Base-by-base conservation (phyloP, 2,888 invertebrate species). In the Koerneria pararmatus region DNA sequence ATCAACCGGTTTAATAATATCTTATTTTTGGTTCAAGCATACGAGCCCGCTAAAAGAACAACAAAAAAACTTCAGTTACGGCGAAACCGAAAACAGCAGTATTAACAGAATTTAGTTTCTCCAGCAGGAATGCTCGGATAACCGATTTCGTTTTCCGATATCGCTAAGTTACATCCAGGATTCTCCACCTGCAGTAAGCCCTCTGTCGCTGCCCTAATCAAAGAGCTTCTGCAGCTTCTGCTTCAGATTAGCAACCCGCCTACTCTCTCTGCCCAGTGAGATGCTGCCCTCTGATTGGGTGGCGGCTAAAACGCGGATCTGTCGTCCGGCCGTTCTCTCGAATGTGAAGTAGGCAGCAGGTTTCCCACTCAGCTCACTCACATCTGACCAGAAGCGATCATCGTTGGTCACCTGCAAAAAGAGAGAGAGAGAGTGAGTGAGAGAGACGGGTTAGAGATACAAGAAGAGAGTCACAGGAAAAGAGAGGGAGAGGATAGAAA, bases 291-390 rank as follows among this genome's bases (percentile, higher is more conserved):
- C 56, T 37, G 56, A 53, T 65, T 65, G 41, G 68, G 31, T 69
- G 22, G 78, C 72, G 11, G 76, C 76, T 8, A 82, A 70, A 15
- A 82, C 82, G 60, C 82, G 77, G 31, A 83, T 76, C 68, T 82
- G 82, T 54, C 76, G 79, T 49, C 79, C 82, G 27, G 74, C 73
- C 6, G 77, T 80, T 48, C 82, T 73, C 54, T 80, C 71, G 67
- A 80, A 82, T n/a, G 31, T 29, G 32, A 64, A 64, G 19, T 56
- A 56, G n/a, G n/a, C n/a, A 31, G 64, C 54, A 35, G 54, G 35
- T 15, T 32, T 29, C 6, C 27, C 27, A 15, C 34, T 31, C 27
- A 31, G 41, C 51, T 66, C 66, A 0, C 32, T 41, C 1, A 56
- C 41, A 35, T 66, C 66, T 11, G 51, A 69, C 63, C 61, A 68